Evolutionary conservation across 2,888 invertebrate species (phyloP).

Genomic region (Dryadula phaetusa): DNA sequence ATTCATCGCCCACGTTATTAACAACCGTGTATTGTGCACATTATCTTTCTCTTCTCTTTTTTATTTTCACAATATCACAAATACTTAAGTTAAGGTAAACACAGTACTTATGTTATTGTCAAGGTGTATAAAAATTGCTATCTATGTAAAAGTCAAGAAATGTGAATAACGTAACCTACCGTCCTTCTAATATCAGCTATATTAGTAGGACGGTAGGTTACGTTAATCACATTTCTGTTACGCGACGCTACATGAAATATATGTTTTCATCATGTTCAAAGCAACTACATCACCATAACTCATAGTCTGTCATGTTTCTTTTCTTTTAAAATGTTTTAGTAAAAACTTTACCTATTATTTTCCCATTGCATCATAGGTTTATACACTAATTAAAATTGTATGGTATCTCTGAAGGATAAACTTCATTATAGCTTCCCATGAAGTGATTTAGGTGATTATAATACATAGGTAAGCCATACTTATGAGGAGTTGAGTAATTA

Average conservation of each 20-base stretch:
- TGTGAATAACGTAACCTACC: neutral
- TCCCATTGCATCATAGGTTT: neutral
- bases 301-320: neutral
- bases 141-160: neutral
- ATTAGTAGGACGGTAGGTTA: too few species aligned
- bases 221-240: too few species aligned
- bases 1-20: too few species aligned
- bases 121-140: neutral
- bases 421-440: neutral
- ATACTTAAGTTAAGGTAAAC: neutral
- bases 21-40: too few species aligned
- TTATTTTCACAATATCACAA: too few species aligned
- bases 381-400: neutral
- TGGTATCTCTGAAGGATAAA: neutral
- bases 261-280: neutral
- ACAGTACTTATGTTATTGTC: neutral
- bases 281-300: neutral
- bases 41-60: too few species aligned
- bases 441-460: neutral
- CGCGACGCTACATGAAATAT: neutral
- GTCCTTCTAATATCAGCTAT: neutral
- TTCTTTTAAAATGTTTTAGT: neutral
- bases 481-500: neutral
- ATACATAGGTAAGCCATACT: neutral
- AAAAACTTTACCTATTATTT: neutral